Conservation (phyloP, 2,888 invertebrate genomes). For the Petrolisthes cinctipes region DNA sequence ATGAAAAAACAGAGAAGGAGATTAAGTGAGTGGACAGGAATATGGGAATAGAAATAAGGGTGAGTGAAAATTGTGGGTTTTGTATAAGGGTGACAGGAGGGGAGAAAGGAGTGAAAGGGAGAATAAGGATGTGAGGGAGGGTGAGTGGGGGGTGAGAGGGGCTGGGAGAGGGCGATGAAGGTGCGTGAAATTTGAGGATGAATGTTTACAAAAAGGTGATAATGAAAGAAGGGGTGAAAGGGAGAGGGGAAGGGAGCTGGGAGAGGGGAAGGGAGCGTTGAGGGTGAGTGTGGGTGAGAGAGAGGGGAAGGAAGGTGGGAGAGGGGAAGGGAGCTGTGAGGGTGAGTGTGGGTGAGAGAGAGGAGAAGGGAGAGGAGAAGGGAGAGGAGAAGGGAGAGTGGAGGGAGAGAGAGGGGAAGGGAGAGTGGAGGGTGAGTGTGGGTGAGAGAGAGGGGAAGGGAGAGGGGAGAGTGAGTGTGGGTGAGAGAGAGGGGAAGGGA, state of each 20-base stretch:
- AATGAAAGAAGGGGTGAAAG: not conserved
- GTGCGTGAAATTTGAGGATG: too few species aligned
- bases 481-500: not conserved
- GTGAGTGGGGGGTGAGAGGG: not conserved
- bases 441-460: not conserved
- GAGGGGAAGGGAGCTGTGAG: too few species aligned
- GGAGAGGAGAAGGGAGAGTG: not conserved
- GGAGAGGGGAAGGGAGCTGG: not conserved
- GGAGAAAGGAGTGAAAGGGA: not conserved
- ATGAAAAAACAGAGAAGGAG: not conserved
- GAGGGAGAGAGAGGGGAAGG: not conserved
- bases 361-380: not conserved
- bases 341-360: too few species aligned
- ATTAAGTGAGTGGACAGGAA: not conserved
- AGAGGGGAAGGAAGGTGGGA: too few species aligned
- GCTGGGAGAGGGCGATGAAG: not conserved
- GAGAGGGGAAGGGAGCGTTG: not conserved
- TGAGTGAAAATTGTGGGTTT: not conserved
- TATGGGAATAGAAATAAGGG: not conserved
- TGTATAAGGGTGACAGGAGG: not conserved
- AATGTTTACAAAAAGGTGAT: too few species aligned
- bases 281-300: too few species aligned
- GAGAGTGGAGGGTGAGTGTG: not conserved
- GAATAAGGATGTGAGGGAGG: not conserved
- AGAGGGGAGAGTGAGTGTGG: not conserved